A percentile compares a stretch with the other conserved stretches of the same genome.
These are phyloP conservation scores for Rhodeus uyekii DNA, from an alignment of 2,797 vertebrate genomes.

Conservation along the genomic window DNA sequence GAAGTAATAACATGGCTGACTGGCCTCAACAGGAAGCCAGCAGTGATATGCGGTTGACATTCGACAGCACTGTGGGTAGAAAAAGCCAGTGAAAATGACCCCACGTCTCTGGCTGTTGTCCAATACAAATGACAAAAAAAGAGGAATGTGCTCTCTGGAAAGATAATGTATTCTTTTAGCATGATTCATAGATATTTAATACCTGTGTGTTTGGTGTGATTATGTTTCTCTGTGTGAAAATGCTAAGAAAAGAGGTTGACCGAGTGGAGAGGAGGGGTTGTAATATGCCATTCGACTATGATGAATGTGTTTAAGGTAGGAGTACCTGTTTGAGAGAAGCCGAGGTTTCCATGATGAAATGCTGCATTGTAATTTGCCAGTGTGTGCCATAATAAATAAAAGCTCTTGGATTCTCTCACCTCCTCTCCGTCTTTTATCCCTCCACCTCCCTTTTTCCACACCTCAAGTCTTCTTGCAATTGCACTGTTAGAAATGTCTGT, in stretches of 20 bases:
- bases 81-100: constrained; percentile 28
- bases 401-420: constrained; percentile 30
- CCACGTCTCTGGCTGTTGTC: neutral
- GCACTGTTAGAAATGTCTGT: constrained; percentile 46
- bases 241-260: constrained; percentile 6
- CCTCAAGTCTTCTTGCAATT: constrained; percentile 30
- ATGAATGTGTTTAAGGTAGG: constrained; percentile 56
- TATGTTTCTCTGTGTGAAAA: constrained; percentile 21
- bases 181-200: constrained; percentile 14
- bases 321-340: constrained; percentile 54
- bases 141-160: neutral
- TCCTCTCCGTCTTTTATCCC: constrained; percentile 15
- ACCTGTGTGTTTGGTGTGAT: neutral
- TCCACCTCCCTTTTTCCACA: constrained; percentile 4
- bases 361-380: constrained; percentile 57
- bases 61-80: constrained; percentile 43
- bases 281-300: constrained; percentile 49
- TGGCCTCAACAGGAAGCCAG: constrained; percentile 60
- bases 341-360: constrained; percentile 58
- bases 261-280: constrained; percentile 19
- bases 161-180: neutral
- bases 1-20: constrained; percentile 74
- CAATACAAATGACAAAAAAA: neutral
- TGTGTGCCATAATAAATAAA: constrained; percentile 57
- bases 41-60: constrained; percentile 53